Percentiles rank a stretch among this genome's conserved stretches.
Conservation (phyloP, 2,113 vertebrate genomes). For the Boulengerochromis microlepis region DNA sequence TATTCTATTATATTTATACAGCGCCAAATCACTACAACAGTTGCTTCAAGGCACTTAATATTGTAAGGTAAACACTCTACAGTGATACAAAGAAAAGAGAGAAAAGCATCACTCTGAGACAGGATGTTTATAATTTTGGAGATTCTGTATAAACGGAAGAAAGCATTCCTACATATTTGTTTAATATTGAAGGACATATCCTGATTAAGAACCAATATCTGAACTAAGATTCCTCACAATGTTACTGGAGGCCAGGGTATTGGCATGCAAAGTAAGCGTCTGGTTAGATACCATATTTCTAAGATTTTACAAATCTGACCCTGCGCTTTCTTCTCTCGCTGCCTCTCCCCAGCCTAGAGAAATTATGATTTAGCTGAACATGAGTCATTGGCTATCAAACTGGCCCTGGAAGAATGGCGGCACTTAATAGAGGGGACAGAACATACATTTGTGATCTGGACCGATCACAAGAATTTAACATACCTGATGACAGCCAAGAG, state of each 20-base stretch:
- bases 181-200: neutral
- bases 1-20: neutral
- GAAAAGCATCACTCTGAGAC: neutral
- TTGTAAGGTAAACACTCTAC: neutral
- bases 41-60: neutral
- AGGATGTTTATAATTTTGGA: neutral
- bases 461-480: neutral
- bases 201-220: neutral
- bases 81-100: neutral
- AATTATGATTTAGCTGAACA: neutral
- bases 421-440: neutral
- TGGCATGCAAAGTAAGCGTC: neutral
- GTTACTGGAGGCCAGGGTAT: neutral
- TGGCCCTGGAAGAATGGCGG: neutral
- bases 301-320: neutral
- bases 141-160: neutral
- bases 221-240: neutral
- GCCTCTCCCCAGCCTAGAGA: neutral
- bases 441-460: neutral
- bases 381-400: neutral
- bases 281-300: neutral
- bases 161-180: neutral
- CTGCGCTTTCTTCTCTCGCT: neutral
- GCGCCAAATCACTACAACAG: neutral
- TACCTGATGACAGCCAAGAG: neutral